Percentiles rank a stretch among this genome's conserved stretches.
Conservation (phyloP, 2,797 vertebrate species). For the Tokudaia muenninki region DNA sequence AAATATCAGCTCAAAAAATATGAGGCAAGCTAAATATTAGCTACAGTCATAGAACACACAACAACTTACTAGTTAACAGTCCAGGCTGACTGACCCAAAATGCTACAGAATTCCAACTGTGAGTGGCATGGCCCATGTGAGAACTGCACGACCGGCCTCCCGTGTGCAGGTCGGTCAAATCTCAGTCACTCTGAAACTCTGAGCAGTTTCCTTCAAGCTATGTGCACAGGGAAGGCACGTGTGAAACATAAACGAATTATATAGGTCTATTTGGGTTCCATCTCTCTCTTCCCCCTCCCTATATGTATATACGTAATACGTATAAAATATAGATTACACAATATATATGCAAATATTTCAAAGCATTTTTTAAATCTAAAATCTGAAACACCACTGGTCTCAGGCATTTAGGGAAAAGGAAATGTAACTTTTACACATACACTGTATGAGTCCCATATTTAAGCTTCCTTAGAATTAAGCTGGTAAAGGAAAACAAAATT, state of each 20-base stretch:
- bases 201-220: background rate
- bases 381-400: background rate
- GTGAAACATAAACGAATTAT: background rate
- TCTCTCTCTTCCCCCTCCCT: background rate
- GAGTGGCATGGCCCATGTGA: background rate
- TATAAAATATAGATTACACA: background rate
- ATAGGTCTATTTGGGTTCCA: background rate
- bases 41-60: background rate
- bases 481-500: background rate
- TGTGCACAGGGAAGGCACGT: background rate
- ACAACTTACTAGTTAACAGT: background rate
- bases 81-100: background rate
- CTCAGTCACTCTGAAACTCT: background rate
- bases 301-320: background rate
- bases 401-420: background rate
- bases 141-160: background rate
- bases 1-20: conserved; percentile 24
- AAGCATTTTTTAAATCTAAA: background rate
- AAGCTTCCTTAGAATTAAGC: conserved; percentile 12
- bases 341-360: background rate
- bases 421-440: background rate
- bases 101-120: background rate
- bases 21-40: conserved; percentile 49
- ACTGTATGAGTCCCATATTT: conserved; percentile 1
- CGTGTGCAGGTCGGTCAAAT: background rate